phyloP scores from a whole-genome alignment of 2,797 vertebrate genomes.

The Propithecus perrieri region DNA sequence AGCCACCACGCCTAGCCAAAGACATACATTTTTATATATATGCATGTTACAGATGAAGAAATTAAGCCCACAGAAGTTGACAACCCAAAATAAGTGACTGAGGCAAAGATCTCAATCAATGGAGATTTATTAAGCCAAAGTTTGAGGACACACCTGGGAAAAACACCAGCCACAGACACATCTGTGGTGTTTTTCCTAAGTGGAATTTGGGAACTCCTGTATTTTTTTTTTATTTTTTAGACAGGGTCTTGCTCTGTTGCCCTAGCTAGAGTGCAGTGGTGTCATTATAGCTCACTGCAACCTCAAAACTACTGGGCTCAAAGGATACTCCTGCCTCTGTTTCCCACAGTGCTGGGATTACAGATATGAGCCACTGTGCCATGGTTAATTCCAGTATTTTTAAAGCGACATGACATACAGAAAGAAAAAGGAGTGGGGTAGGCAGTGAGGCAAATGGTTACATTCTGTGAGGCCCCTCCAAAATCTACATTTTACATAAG shows the following conservation, averaged over 20 bases:
- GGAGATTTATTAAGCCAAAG: not conserved
- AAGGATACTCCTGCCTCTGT: not conserved
- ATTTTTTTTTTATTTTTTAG: not conserved
- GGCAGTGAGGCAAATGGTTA: not conserved
- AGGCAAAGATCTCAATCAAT: not conserved
- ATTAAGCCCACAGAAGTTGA: not conserved
- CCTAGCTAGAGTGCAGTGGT: not conserved
- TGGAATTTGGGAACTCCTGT: not conserved
- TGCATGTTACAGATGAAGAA: conserved; percentile 25
- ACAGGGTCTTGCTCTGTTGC: not conserved
- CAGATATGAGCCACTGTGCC: not conserved
- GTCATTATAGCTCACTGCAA: not conserved
- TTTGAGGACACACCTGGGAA: not conserved
- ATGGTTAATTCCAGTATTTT: not conserved
- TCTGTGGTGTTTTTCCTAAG: too few species aligned
- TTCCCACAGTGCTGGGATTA: not conserved
- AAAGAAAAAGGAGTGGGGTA: not conserved
- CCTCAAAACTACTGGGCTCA: not conserved
- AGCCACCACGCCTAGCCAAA: not conserved
- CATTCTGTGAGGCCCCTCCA: not conserved
- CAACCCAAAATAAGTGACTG: not conserved
- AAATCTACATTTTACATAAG: not conserved
- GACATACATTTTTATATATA: not conserved
- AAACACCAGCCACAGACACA: too few species aligned
- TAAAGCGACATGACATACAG: not conserved